phyloP scores from a whole-genome alignment of 1,140 invertebrate species.

The Spodoptera frugiperda region DNA sequence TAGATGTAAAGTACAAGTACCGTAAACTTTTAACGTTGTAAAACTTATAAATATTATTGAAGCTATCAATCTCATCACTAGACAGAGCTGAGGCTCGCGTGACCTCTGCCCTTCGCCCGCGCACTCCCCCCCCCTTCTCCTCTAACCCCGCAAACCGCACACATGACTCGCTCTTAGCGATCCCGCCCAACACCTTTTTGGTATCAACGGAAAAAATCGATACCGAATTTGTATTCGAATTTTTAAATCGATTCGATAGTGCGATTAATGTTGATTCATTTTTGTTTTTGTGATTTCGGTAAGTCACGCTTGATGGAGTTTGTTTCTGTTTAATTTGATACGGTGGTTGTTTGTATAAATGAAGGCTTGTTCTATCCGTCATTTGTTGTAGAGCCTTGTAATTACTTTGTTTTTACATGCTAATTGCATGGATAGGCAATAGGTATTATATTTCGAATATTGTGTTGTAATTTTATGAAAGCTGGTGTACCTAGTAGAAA shows the following conservation, averaged over 20 bases:
- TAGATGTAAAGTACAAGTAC: constrained; percentile 44
- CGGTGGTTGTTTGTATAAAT: no score
- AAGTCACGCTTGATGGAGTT: constrained; percentile 10
- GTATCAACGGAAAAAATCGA: constrained; percentile 74
- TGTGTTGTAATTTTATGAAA: no score
- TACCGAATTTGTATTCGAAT: constrained; percentile 56
- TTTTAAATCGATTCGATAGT: constrained; percentile 37
- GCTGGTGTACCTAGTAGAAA: no score
- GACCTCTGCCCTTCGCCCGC: constrained; percentile 79
- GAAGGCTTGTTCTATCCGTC: no score
- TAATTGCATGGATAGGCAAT: no score
- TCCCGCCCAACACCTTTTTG: constrained; percentile 77
- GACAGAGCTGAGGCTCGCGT: constrained; percentile 62
- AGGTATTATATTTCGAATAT: no score
- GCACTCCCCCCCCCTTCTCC: constrained; percentile 48
- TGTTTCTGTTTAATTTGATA: background rate
- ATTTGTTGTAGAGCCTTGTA: no score
- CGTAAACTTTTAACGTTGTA: constrained; percentile 6
- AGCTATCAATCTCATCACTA: constrained; percentile 60
- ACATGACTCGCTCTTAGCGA: constrained; percentile 73
- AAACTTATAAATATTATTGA: constrained; percentile 40
- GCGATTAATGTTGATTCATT: constrained; percentile 26
- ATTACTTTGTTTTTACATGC: no score
- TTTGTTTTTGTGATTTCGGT: constrained; percentile 22
- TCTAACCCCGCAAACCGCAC: constrained; percentile 52